Evolutionary conservation across 2,888 invertebrate genomes (phyloP).

Genomic region (Erynnis tages): DNA sequence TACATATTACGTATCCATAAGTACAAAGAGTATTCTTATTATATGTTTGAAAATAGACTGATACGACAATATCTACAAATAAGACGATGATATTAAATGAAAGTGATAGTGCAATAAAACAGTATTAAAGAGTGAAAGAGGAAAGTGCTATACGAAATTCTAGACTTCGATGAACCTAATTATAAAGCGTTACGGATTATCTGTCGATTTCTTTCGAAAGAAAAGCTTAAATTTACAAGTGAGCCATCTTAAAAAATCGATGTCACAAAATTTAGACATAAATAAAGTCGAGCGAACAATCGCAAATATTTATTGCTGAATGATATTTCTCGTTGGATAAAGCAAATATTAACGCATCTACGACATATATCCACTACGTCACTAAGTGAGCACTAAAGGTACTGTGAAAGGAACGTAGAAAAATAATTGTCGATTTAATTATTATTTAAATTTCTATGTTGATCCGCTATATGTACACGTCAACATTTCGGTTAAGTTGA

Average conservation of each 20-base stretch:
- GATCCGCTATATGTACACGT: conserved; percentile 79
- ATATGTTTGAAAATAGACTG: conserved; percentile 15
- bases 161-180: conserved; percentile 76
- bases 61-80: conserved; percentile 37
- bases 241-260: conserved; percentile 26
- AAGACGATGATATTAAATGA: conserved; percentile 31
- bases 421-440: conserved; percentile 77
- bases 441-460: conserved; percentile 77
- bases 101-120: conserved; percentile 61
- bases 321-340: conserved; percentile 41
- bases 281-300: conserved; percentile 28
- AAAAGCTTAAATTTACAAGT: conserved; percentile 51
- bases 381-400: conserved; percentile 50
- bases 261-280: conserved; percentile 27
- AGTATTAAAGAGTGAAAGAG: conserved; percentile 60
- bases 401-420: conserved; percentile 75
- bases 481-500: conserved; percentile 76
- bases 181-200: conserved; percentile 80
- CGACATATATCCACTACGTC: conserved; percentile 36
- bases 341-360: conserved; percentile 42
- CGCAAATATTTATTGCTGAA: conserved; percentile 46
- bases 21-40: conserved; percentile 46
- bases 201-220: conserved; percentile 63
- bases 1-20: conserved; percentile 51
- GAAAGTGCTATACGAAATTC: conserved; percentile 71